Conservation (phyloP, 2,113 vertebrate species). For the Scortum barcoo region DNA sequence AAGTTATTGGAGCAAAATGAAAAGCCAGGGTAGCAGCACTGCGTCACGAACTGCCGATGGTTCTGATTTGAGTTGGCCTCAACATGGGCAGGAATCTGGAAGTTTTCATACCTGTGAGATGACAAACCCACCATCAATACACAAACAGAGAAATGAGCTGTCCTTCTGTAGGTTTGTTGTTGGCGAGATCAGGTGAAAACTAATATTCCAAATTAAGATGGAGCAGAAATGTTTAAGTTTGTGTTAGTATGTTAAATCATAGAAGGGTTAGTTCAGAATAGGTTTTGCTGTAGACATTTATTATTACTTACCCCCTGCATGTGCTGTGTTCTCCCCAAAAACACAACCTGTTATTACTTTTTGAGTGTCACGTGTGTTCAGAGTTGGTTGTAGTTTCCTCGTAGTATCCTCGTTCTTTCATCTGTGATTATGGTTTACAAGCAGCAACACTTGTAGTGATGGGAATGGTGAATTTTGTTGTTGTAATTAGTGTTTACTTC, state of each 20-base stretch:
- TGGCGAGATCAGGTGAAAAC: background rate
- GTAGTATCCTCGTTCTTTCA: background rate
- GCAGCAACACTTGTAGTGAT: no score
- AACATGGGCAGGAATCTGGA: background rate
- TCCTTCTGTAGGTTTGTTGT: background rate
- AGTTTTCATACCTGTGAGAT: background rate
- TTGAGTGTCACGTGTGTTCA: background rate
- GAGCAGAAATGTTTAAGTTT: background rate
- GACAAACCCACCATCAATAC: background rate
- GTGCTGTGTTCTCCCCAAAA: background rate
- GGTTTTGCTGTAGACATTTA: background rate
- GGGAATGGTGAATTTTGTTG: no score
- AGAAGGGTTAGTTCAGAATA: background rate
- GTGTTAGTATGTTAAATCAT: background rate
- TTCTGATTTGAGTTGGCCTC: slow-evolving; percentile 20
- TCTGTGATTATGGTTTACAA: background rate
- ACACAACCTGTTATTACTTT: background rate
- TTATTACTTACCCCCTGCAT: background rate
- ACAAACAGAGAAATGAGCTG: background rate
- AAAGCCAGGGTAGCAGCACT: slow-evolving; percentile 55
- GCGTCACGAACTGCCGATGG: slow-evolving; percentile 44
- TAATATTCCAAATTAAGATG: background rate
- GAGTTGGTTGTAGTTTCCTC: background rate
- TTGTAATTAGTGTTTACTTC: no score
- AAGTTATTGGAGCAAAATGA: slow-evolving; percentile 62